Evolutionary conservation across 1,140 invertebrate species (phyloP), one percentile per base, ranked within the genome.

Genomic region (Sogatella furcifera): DNA sequence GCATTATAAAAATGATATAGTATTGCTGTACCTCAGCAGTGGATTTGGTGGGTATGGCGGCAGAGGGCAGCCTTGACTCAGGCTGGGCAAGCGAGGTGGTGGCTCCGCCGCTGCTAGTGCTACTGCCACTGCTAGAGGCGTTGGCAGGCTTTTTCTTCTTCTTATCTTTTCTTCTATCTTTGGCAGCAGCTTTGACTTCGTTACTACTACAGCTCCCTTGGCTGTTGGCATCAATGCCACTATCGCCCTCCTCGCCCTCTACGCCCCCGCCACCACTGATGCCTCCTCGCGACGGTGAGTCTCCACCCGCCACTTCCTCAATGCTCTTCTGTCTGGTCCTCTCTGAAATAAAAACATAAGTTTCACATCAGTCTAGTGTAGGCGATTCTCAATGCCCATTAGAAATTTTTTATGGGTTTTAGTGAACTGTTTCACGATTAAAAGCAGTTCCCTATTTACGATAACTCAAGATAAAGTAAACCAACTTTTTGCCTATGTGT

Each of bases 161-260:
- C 72, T 90, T 90, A 62, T 90, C 86, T 69, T 87, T 88, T 55
- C 80, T 80, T 63, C 81, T 82, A 44, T 78, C 76, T 57, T 78
- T 78, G 0, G 79, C 53, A 55, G 57, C 38, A 57, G 66, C 61
- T 64, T 85, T 83, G 1, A 78, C 82, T 66, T 90, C 87, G 56
- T 84, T 86, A 57, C 86, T 88, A 42, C 86, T 89, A 71, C 88
- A 91, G 53, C 89, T 92, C 1, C 89, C 90, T 77, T 87, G 78
- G 66, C 86, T 88, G 73, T 89, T 89, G 24, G 86, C 86, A 76
- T 92, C 89, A 62, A 92, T 90, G 59, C 89, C 89, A 66, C 88
- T 90, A 73, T 92, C 88, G 46, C 86, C 86, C 71, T 91, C 89
- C 69, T 92, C 88, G 66, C 87, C 85, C 64, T 86, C 81, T 17